These are phyloP conservation scores for Hybos culiciformis DNA, from an alignment of 2,888 invertebrate species.

Conservation along the genomic window DNA sequence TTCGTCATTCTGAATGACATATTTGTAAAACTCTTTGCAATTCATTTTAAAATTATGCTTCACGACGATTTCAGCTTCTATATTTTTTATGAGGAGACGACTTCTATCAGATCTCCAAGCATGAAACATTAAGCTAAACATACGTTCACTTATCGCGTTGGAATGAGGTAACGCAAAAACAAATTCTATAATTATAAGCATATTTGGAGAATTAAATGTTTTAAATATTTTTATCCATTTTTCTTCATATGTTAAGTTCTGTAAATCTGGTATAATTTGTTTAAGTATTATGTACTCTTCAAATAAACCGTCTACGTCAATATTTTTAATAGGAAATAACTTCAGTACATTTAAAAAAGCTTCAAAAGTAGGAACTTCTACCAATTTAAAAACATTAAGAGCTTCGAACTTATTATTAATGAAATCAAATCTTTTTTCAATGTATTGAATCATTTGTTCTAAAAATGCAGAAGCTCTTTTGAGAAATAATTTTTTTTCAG, in stretches of 20 bases:
- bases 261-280: background rate
- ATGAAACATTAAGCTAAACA: background rate
- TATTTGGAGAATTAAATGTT: background rate
- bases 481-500: constrained; percentile 1
- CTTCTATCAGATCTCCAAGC: background rate
- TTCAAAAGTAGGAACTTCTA: constrained; percentile 1
- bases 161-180: background rate
- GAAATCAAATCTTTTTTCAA: constrained; percentile 1
- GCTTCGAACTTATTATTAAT: background rate
- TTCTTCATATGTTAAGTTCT: background rate
- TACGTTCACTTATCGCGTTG: background rate
- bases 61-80: background rate
- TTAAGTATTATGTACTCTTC: constrained; percentile 1
- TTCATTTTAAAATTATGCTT: background rate
- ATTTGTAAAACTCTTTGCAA: background rate
- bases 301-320: background rate
- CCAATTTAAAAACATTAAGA: background rate
- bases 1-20: background rate
- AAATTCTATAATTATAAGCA: background rate
- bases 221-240: background rate
- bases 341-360: background rate
- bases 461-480: constrained; percentile 2
- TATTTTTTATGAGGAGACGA: background rate
- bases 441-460: background rate
- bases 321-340: background rate